These are phyloP conservation scores for Linnaemya vulpina DNA, from an alignment of 2,888 invertebrate species.

Conservation along the genomic window DNA sequence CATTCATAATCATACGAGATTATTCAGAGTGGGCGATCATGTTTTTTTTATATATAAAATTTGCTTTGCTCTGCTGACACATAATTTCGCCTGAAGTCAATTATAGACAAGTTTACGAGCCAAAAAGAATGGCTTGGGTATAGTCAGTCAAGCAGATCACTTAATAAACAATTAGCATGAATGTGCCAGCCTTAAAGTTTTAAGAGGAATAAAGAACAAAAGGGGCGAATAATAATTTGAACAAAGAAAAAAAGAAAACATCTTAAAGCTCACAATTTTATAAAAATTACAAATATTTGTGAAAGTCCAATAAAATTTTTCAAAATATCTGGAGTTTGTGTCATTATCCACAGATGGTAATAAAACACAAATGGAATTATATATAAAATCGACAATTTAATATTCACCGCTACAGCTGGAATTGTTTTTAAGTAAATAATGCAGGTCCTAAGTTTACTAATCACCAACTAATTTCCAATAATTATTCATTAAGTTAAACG, in stretches of 20 bases:
- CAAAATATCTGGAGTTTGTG: not conserved
- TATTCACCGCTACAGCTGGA: too few relatives aligned
- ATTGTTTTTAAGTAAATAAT: too few relatives aligned
- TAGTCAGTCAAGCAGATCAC: not conserved
- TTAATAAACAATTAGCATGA: not conserved
- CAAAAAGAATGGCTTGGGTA: not conserved
- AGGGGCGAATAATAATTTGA: too few relatives aligned
- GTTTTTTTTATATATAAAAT: constrained; percentile 39
- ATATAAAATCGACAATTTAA: too few relatives aligned
- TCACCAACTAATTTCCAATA: too few relatives aligned
- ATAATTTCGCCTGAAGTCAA: constrained; percentile 52
- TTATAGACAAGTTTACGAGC: constrained; percentile 5
- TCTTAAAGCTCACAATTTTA: constrained; percentile 1
- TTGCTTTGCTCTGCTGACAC: constrained; percentile 61
- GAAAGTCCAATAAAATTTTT: not conserved
- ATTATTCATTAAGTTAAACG: too few relatives aligned
- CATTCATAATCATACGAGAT: constrained; percentile 13
- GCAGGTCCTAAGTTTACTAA: too few relatives aligned
- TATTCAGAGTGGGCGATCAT: constrained; percentile 66
- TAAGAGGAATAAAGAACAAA: not conserved
- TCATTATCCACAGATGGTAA: not conserved
- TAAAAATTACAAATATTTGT: not conserved
- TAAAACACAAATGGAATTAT: too few relatives aligned
- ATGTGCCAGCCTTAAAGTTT: not conserved
- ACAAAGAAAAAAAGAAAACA: not conserved